Evolutionary conservation across 2,888 invertebrate genomes (phyloP), one percentile per base, ranked within the genome.

Genomic region (Apodemia zela): DNA sequence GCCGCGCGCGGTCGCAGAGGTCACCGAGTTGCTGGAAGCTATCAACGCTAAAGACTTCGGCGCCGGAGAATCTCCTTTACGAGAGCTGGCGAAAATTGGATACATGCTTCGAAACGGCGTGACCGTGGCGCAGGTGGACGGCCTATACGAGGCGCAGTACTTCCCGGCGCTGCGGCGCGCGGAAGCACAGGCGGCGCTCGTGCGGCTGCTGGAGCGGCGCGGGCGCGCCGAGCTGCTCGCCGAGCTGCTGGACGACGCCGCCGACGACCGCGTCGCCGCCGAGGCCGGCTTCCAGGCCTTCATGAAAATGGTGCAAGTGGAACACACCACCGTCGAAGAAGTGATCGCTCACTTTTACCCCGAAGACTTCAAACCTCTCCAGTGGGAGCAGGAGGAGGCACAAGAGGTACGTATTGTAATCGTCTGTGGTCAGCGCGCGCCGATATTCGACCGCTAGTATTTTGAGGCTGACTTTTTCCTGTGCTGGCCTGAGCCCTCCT

Each of bases 231-330:
- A 97, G 82, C 95, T 97, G 61, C 89, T 97, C 61, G 95, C 96
- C 0, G 96, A 97, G 85, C 96, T 96, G 79, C 95, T 95, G 0
- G 93, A 95, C 1, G 94, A 95, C 62, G 96, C 96, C 78, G 96
- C 97, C 80, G 94, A 94, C 64, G 87, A 94, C 25, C 25, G 25
- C 25, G 92, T 96, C 25, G 96, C 96, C 4, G 95, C 96, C 0
- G 96, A 96, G 62, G 95, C 96, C 61, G 97, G 97, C 13, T 97
- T 97, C 85, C 94, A 95, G 70, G 97, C 97, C 7, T 96, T 97
- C 81, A 95, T 97, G 89, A 94, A 94, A 76, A 96, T 97, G 96
- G 94, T 97, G 10, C 96, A 96, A 78, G 90, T 95, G 65, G 94
- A 95, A 75, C 95, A 96, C 76, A 94, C 95, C 61, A 95, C 96